Percentiles rank a stretch among this genome's conserved stretches.
phyloP scores from a whole-genome alignment of 2,797 vertebrate genomes.

The Mastacembelus armatus region DNA sequence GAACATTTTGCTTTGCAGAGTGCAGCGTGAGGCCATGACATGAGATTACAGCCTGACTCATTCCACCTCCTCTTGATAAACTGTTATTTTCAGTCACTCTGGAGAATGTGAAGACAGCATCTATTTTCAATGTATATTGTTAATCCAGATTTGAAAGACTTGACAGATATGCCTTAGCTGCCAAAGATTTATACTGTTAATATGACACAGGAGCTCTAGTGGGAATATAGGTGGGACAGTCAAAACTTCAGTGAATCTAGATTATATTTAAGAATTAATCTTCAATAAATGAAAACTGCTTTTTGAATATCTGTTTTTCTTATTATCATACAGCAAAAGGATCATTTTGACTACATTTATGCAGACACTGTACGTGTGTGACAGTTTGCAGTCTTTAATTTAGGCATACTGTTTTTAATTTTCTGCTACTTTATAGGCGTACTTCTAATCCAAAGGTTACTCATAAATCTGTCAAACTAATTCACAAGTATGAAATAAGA shows the following conservation, averaged over 20 bases:
- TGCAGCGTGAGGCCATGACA: neutral
- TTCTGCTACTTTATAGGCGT: too few species aligned
- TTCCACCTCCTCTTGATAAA: constrained; percentile 25
- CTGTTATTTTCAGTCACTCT: neutral
- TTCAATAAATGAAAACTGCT: too few species aligned
- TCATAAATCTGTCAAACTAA: too few species aligned
- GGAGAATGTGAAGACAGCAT: neutral
- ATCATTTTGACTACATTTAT: too few species aligned
- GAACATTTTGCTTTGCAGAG: constrained; percentile 18
- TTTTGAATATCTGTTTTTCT: too few species aligned
- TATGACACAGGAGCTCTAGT: neutral
- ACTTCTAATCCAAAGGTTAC: too few species aligned
- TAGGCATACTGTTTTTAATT: too few species aligned
- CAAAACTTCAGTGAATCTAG: neutral
- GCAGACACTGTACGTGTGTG: too few species aligned
- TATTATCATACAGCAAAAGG: too few species aligned
- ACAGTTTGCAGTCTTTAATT: too few species aligned
- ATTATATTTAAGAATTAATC: neutral
- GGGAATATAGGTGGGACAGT: neutral
- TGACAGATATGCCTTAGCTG: neutral
- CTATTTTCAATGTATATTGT: neutral
- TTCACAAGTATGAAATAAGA: too few species aligned
- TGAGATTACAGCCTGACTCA: constrained; percentile 3
- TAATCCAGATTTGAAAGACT: constrained; percentile 9
- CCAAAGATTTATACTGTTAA: neutral